Conservation (phyloP, 64 coral and sea anemone genomes). For the Dendrophyllia cribrosa region DNA sequence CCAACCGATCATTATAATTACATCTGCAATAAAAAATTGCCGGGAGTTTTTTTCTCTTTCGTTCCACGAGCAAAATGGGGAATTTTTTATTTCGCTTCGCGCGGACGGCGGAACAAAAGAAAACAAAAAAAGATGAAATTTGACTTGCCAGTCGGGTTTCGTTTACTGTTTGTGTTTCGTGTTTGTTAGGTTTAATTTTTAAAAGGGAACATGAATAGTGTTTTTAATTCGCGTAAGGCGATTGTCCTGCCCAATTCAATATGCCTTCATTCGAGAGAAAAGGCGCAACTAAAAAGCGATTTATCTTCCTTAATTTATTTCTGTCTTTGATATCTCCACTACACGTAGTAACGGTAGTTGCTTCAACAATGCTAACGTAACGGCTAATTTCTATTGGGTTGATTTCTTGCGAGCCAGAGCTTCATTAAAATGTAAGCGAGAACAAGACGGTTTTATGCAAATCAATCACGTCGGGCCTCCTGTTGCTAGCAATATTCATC, state of each 20-base stretch:
- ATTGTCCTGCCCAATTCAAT: slow-evolving; percentile 78
- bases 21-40: slow-evolving; percentile 63
- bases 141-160: slow-evolving; percentile 44
- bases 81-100: slow-evolving; percentile 16
- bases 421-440: slow-evolving; percentile 77
- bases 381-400: slow-evolving; percentile 44
- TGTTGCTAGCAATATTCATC: slow-evolving; percentile 21
- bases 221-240: slow-evolving; percentile 77
- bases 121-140: slow-evolving; percentile 28
- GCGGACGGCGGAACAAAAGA: not conserved
- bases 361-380: slow-evolving; percentile 74
- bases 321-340: slow-evolving; percentile 6
- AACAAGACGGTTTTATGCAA: slow-evolving; percentile 44
- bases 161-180: slow-evolving; percentile 82
- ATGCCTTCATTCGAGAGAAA: slow-evolving; percentile 23
- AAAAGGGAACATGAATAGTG: slow-evolving; percentile 86
- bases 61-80: slow-evolving; percentile 19
- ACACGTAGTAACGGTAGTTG: slow-evolving; percentile 50
- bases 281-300: slow-evolving; percentile 28
- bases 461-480: not conserved
- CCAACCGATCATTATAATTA: slow-evolving; percentile 72
- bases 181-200: slow-evolving; percentile 98
- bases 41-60: slow-evolving; percentile 8
- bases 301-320: slow-evolving; percentile 36
- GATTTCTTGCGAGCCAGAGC: slow-evolving; percentile 17